Percentiles rank a stretch among this genome's conserved stretches.
phyloP scores from a whole-genome alignment of 2,888 invertebrate genomes.

The Psylliodes chrysocephalus region DNA sequence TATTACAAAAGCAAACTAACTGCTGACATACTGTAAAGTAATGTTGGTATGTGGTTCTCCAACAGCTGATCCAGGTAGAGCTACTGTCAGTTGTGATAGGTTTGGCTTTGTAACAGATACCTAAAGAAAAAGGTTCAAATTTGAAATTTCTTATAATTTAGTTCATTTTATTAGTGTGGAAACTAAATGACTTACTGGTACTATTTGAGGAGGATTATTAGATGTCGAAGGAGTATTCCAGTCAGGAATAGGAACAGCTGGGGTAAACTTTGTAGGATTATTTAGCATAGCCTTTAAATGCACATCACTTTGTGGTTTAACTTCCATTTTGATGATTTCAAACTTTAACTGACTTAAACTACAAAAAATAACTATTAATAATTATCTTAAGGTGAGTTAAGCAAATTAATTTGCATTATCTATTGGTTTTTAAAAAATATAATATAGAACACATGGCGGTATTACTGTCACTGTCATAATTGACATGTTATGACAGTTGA shows the following conservation, averaged over 20 bases:
- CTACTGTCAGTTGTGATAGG: constrained; percentile 53
- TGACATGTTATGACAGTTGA: too few relatives aligned
- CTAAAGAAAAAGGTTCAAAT: constrained; percentile 14
- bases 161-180: background rate
- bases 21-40: constrained; percentile 58
- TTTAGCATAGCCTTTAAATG: constrained; percentile 62
- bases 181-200: constrained; percentile 7
- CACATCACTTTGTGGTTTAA: constrained; percentile 50
- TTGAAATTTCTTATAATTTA: too few relatives aligned
- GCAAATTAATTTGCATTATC: too few relatives aligned
- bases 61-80: constrained; percentile 57
- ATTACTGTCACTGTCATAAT: too few relatives aligned
- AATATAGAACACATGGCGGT: too few relatives aligned
- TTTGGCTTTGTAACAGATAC: constrained; percentile 35
- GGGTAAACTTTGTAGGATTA: constrained; percentile 60
- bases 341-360: background rate
- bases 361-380: background rate
- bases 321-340: constrained; percentile 32
- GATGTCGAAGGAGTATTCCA: constrained; percentile 53
- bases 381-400: too few relatives aligned
- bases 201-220: background rate
- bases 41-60: constrained; percentile 70
- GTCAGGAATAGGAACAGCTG: constrained; percentile 63
- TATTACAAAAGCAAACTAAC: background rate
- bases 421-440: too few relatives aligned